These are phyloP conservation scores for Cheilosia pagana DNA, from an alignment of 2,888 invertebrate genomes.

Conservation along the genomic window DNA sequence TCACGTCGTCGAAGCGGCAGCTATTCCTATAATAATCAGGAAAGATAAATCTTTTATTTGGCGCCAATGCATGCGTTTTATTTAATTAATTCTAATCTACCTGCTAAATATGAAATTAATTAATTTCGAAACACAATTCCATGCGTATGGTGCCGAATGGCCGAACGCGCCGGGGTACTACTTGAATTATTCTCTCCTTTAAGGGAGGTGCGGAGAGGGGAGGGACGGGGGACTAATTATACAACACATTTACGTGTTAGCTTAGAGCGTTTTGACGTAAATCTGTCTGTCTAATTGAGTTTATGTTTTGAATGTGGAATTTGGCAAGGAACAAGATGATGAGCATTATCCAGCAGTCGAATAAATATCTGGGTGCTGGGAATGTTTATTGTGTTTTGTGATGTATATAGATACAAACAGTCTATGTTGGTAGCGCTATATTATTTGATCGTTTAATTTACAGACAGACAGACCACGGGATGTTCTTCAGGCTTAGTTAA, in stretches of 20 bases:
- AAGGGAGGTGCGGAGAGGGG: no score
- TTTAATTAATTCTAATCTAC: constrained; percentile 57
- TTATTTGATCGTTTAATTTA: no score
- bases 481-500: no score
- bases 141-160: not conserved
- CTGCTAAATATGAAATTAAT: constrained; percentile 54
- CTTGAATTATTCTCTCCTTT: not conserved
- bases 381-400: not conserved
- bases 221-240: not conserved
- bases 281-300: not conserved
- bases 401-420: not conserved
- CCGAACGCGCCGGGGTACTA: not conserved
- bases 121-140: constrained; percentile 35
- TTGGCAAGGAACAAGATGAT: not conserved
- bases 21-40: constrained; percentile 12
- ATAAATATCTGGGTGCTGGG: constrained; percentile 8
- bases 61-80: constrained; percentile 46
- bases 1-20: constrained; percentile 9
- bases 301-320: constrained; percentile 9
- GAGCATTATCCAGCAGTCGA: not conserved
- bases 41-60: constrained; percentile 42
- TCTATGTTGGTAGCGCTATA: no score
- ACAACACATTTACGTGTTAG: constrained; percentile 4
- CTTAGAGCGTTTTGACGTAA: not conserved
- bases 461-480: no score